These are phyloP conservation scores for Sceloporus undulatus DNA, from an alignment of 2,113 vertebrate genomes.

Conservation along the genomic window DNA sequence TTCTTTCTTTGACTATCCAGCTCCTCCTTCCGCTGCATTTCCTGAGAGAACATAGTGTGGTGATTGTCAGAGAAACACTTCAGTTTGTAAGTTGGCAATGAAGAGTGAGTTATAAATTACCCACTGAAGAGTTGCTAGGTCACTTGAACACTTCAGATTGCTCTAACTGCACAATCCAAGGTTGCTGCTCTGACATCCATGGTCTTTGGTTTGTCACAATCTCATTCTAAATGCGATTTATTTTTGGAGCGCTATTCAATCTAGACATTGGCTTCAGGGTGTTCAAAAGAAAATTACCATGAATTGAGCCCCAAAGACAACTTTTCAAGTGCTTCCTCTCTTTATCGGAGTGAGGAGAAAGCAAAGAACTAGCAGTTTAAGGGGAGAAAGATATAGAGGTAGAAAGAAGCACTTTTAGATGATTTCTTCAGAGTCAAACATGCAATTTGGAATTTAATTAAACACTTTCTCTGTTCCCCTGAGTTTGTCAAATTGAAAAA, in stretches of 20 bases:
- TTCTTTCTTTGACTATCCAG: not conserved
- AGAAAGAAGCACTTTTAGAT: conserved; percentile 75
- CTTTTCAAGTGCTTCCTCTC: conserved; percentile 71
- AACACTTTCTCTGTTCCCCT: conserved; percentile 69
- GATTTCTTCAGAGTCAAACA: conserved; percentile 82
- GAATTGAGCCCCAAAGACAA: conserved; percentile 64
- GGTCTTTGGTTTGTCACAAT: conserved; percentile 58
- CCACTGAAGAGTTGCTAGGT: conserved; percentile 66
- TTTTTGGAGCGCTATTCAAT: conserved; percentile 60
- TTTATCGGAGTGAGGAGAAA: conserved; percentile 71
- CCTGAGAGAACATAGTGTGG: conserved; percentile 13
- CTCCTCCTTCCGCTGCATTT: not conserved
- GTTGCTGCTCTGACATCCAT: conserved; percentile 65
- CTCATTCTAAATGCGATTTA: conserved; percentile 67
- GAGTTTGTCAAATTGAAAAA: conserved; percentile 79
- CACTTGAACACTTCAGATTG: conserved; percentile 61
- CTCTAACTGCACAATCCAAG: conserved; percentile 62
- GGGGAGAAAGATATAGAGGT: not conserved
- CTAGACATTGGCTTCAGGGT: conserved; percentile 42
- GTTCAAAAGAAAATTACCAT: conserved; percentile 66
- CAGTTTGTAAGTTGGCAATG: conserved; percentile 34
- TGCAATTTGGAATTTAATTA: conserved; percentile 82
- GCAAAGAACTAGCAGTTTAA: conserved; percentile 63
- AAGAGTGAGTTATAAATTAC: conserved; percentile 66
- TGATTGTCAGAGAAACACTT: conserved; percentile 36